Base-by-base conservation (phyloP, 2,888 invertebrate species). In the Apamea sordens region DNA sequence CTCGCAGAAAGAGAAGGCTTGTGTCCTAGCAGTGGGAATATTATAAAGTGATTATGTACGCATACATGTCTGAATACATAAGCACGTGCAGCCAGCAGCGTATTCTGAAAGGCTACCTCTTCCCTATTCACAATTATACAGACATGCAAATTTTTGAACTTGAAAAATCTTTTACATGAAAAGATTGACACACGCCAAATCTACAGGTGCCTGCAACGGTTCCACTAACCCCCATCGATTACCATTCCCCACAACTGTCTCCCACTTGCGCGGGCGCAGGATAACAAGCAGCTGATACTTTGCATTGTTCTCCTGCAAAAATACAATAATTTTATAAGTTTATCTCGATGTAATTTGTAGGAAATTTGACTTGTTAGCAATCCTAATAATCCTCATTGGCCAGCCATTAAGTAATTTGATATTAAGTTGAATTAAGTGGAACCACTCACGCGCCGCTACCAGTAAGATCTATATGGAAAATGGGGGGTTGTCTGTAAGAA, bases 331-430 rank as follows among this genome's bases (percentile, higher is more conserved):
- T 75, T 80, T 74, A 80, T 89, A 85, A 85, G 71, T 85, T 76
- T 85, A 87, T 87, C 67, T 74, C 63, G 24, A 72, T 74, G 70
- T 79, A 88, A 85, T 88, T 88, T 88, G 71, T 79, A 79, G 61
- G 64, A 84, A 82, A 86, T 88, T 83, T 72, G 82, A 83, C 87
- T 87, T 88, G 87, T 89, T 89, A 86, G 80, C 76, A 67, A 64
- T 59, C 82, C 83, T 89, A 89, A 87, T 89, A 82, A 74, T 77
- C 76, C 77, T 80, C 70, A 88, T 86, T 82, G 76, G 79, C 65
- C 76, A 73, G 77, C 44, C 77, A 77, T 79, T 83, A 86, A 82
- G 85, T 89, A 89, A 89, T 90, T 86, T 82, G 85, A 89, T 86
- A 89, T 86, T 82, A 83, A 79, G 41, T 80, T 79, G 80, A 83